Conservation (phyloP, 2,113 vertebrate species). For the Saguinus imperator region DNA sequence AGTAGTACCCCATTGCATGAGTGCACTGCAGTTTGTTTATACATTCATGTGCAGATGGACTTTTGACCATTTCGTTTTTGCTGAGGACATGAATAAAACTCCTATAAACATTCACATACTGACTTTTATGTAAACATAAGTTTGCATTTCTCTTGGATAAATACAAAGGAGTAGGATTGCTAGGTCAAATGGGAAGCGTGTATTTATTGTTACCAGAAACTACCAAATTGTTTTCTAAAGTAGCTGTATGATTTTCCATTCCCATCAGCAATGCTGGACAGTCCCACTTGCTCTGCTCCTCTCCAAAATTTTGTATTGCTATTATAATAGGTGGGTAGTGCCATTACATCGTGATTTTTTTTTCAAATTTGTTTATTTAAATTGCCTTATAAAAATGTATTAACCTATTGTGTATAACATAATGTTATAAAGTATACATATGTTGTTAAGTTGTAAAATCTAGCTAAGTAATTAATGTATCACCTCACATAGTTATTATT, state of each 20-base stretch:
- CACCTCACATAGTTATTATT: neutral
- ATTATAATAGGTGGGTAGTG: neutral
- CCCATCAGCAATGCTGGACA: neutral
- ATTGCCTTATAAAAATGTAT: neutral
- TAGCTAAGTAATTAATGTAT: neutral
- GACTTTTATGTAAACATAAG: neutral
- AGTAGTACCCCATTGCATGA: neutral
- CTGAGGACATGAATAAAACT: neutral
- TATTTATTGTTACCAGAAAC: neutral
- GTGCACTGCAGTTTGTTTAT: neutral
- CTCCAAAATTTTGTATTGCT: neutral
- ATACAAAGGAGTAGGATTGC: neutral
- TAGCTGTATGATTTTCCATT: neutral
- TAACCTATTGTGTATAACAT: neutral
- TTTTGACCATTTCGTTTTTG: neutral
- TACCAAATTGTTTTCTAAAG: neutral
- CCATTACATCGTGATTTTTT: neutral
- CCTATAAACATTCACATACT: neutral
- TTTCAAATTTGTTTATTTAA: neutral
- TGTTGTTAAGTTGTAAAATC: neutral
- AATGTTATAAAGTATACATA: neutral
- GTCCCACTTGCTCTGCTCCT: neutral
- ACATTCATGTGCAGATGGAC: neutral
- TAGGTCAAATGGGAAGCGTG: neutral
- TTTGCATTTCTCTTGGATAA: conserved; percentile 13